Base-by-base conservation (phyloP, 1,140 invertebrate species). In the Thaumetopoea pityocampa region DNA sequence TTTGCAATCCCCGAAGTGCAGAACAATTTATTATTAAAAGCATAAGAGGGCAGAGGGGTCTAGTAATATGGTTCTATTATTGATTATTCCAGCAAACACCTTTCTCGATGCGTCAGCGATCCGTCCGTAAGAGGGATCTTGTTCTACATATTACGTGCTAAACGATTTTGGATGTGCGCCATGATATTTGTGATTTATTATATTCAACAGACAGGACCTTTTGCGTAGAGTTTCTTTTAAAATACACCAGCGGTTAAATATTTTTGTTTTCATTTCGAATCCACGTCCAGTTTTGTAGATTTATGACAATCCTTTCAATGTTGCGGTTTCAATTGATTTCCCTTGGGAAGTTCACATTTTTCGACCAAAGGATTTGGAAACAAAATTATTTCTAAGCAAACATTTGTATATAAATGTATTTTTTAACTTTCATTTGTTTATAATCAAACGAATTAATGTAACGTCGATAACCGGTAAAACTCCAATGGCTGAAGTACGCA, bases 41-140 rank as follows among this genome's bases (percentile, higher is more conserved):
- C 14, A 30, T 22, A 54, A 54, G 51, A 51, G 52, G 47, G 46
- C 35, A 48, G 43, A 59, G 53, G 57, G 69, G 55, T 71, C 72
- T 67, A 50, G 36, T 33, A 47, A 38, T 55, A 17, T 78, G 68
- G 72, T 19, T 40, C 42, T 49, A 42, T 63, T 81, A 79, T 77
- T 77, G 77, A 81, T 81, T 78, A 65, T 77, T 59, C 66, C 50
- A 36, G 40, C 67, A 53, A 70, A 76, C 73, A 76, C 69, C 67
- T 78, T 71, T 73, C 63, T 53, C 55, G 67, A 67, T 60, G 64
- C 49, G 71, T 70, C 72, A 73, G 72, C 72, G 51, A 67, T 63
- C 65, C 53, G 42, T 28, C 60, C 60, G 51, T 55, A 36, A 15
- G 51, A 49, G 53, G 58, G 52, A 51, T 55, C 53, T n/a, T 64